phyloP scores from a whole-genome alignment of 1,140 invertebrate genomes.

The Ceratina australensis region DNA sequence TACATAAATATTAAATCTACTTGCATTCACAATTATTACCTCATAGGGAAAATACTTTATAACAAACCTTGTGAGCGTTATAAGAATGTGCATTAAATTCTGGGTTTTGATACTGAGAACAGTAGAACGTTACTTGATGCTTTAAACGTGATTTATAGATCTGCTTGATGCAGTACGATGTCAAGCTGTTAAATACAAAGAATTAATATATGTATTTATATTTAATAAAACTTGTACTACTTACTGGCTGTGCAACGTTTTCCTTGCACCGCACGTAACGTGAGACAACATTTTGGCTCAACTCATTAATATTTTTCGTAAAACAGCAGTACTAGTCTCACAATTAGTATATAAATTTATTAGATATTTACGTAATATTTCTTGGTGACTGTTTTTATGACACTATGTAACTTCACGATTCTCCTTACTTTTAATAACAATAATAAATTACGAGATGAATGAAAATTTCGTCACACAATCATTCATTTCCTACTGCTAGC shows the following conservation, averaged over 20 bases:
- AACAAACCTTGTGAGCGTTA: not conserved
- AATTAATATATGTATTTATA: not conserved
- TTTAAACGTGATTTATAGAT: not conserved
- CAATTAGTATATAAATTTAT: not conserved
- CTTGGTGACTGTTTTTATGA: too few relatives aligned
- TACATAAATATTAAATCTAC: not conserved
- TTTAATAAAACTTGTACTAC: not conserved
- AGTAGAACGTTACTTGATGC: not conserved
- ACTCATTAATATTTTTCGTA: not conserved
- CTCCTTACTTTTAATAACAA: too few relatives aligned
- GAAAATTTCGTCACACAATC: too few relatives aligned
- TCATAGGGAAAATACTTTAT: not conserved
- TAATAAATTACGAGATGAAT: too few relatives aligned
- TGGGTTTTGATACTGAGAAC: not conserved
- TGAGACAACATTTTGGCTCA: not conserved
- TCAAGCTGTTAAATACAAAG: conserved; percentile 3
- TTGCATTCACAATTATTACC: not conserved
- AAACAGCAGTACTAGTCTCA: not conserved
- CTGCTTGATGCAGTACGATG: not conserved
- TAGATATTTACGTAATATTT: too few relatives aligned
- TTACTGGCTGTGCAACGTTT: not conserved
- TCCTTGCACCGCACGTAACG: not conserved
- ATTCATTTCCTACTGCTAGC: too few relatives aligned
- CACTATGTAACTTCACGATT: too few relatives aligned
- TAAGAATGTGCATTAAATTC: too few relatives aligned